Evolutionary conservation across 2,888 invertebrate species (phyloP), one percentile per base, ranked within the genome.

Genomic region (Heliconius charithonia): DNA sequence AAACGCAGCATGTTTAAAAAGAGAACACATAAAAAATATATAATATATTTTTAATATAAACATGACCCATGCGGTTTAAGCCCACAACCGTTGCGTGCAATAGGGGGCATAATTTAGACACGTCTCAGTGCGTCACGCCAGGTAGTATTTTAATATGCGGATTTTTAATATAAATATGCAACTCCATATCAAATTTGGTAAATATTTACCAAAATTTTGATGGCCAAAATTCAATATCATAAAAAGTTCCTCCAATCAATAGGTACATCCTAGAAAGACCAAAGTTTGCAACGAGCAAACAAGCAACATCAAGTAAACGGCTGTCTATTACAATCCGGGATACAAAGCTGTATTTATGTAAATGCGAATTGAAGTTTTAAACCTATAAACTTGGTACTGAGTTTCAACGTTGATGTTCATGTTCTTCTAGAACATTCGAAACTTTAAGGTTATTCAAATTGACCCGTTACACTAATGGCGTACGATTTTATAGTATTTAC

Each of bases 311-410:
- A 65, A 67, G 73, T 73, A 69, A 79, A 73, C 77, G 71, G 66
- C 79, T 77, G 77, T 77, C 77, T 72, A 72, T 79, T 79, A 81
- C 79, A 81, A 81, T 77, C 74, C 37, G 77, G 73, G 74, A 79
- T 73, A 79, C 77, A 81, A 77, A 72, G 77, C 72, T 59, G 79
- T 81, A 77, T 81, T 79, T 81, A 81, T 81, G 81, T 81, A 79
- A 81, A 81, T 81, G 62, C 75, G 75, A 79, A 80, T 77, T 77
- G 75, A 79, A 81, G 81, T 81, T 81, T 75, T 79, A 79, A 81
- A 77, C 65, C 79, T 81, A 79, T 81, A 75, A 81, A 81, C 75
- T 79, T 77, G 67, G 67, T 76, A 80, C 79, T 10, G 67, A 79
- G 75, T 75, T 75, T 62, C 77, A 75, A 69, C 75, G 75, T 70